Percentiles rank a stretch among this genome's conserved stretches.
phyloP scores from a whole-genome alignment of 2,888 invertebrate genomes.

The Nysson spinosus region DNA sequence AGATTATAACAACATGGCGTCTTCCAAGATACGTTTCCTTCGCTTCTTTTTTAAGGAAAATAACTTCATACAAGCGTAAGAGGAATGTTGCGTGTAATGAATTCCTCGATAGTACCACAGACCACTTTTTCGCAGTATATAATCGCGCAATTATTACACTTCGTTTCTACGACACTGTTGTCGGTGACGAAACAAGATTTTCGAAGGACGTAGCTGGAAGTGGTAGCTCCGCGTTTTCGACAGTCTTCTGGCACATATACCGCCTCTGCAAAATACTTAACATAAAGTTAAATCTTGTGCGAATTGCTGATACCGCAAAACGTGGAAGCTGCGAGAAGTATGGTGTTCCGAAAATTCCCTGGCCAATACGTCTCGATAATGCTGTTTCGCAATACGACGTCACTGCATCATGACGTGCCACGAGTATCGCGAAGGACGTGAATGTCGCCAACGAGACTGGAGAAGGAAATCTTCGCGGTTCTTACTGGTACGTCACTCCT shows the following conservation, averaged over 20 bases:
- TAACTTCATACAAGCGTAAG: neutral
- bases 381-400: slow-evolving; percentile 29
- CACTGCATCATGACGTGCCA: slow-evolving; percentile 29
- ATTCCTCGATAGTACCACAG: neutral
- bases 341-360: slow-evolving; percentile 1
- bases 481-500: neutral
- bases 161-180: slow-evolving; percentile 29
- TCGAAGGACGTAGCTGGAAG: slow-evolving; percentile 25
- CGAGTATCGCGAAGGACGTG: slow-evolving; percentile 35
- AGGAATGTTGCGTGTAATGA: neutral
- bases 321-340: no score
- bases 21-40: slow-evolving; percentile 8
- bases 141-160: slow-evolving; percentile 1
- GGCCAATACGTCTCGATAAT: neutral
- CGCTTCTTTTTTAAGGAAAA: neutral
- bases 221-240: slow-evolving; percentile 15
- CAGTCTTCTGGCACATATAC: neutral
- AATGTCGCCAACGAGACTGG: slow-evolving; percentile 7
- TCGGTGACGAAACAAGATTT: slow-evolving; percentile 19
- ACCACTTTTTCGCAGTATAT: neutral
- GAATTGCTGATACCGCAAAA: no score
- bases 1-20: slow-evolving; percentile 33
- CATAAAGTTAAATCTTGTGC: no score
- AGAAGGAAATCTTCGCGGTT: slow-evolving; percentile 8
- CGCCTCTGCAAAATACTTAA: neutral